phyloP scores from a whole-genome alignment of 1,140 invertebrate genomes.

The Eumeta japonica region DNA sequence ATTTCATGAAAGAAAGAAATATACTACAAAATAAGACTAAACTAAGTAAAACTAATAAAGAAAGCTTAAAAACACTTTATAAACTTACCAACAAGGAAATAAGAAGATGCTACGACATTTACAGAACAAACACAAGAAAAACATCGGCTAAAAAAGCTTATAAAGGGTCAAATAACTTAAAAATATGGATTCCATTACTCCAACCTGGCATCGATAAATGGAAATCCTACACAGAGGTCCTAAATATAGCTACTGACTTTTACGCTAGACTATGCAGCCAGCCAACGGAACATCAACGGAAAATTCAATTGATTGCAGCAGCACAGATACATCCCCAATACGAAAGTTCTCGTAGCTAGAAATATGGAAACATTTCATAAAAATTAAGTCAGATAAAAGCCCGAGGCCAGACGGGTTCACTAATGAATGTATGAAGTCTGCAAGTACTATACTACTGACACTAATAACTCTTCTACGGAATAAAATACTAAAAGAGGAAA shows the following conservation, averaged over 20 bases:
- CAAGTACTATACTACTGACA: slow-evolving; percentile 9
- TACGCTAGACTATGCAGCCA: slow-evolving; percentile 14
- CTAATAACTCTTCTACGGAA: no score
- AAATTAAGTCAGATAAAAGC: no score
- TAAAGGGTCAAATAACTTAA: slow-evolving; percentile 16
- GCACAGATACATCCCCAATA: no score
- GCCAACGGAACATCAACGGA: not conserved
- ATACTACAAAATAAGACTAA: slow-evolving; percentile 19
- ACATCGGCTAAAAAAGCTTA: slow-evolving; percentile 16
- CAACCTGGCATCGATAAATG: slow-evolving; percentile 7
- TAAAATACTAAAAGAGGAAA: slow-evolving; percentile 16
- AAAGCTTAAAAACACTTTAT: no score
- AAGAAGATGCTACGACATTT: slow-evolving; percentile 1
- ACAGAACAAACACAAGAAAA: slow-evolving; percentile 1
- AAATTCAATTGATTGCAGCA: no score
- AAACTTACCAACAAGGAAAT: not conserved
- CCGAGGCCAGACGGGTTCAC: slow-evolving; percentile 2
- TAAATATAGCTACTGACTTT: no score
- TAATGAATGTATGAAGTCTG: no score
- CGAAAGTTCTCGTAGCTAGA: no score
- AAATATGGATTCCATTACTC: slow-evolving; percentile 17
- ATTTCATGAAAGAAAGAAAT: slow-evolving; percentile 20
- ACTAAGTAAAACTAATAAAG: slow-evolving; percentile 13
- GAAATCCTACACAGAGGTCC: slow-evolving; percentile 12
- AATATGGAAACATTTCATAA: no score